Evolutionary conservation across 2,113 vertebrate genomes (phyloP), one percentile per base, ranked within the genome.

Genomic region (Engystomops pustulosus): DNA sequence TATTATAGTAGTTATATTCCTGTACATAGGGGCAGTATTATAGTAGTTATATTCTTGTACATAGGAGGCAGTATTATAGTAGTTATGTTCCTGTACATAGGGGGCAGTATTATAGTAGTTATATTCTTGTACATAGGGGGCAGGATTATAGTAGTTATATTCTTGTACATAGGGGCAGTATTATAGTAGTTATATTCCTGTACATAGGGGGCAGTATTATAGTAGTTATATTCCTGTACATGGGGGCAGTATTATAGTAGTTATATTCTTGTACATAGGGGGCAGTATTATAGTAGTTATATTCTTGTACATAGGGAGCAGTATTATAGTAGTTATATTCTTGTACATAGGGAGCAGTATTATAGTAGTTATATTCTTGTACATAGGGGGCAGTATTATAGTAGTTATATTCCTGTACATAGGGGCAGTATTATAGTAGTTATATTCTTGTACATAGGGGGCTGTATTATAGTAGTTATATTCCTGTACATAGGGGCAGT

Each of bases 281-380:
- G n/a, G 55, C 55, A 60, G 55, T 60, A 58, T 27, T 58, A 58
- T 58, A 53, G 51, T n/a, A 53, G 51, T 53, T 53, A 53, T 53
- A 53, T 53, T 53, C 51, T 53, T 53, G 51, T 53, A 53, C 7
- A 53, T 53, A 53, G 51, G 18, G 7, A 30, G n/a, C 0, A 49
- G 49, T 23, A 25, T 47, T 23, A 23, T 23, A 72, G 44, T 49
- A 41, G 38, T 78, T n/a, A 41, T 78, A 30, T 45, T 62, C 18
- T 53, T 53, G 51, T 53, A 53, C 7, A 53, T 53, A 6, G 51
- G 47, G 47, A 18, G 17, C 14, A 49, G 47, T 18, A 49, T 49
- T 49, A 49, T 18, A 49, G 47, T 49, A 49, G 47, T 49, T 49
- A 49, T 49, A 49, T 49, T 49, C 47, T 49, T 49, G 47, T n/a